Base-by-base conservation (phyloP, 2,113 vertebrate genomes). In the Pionites leucogaster region DNA sequence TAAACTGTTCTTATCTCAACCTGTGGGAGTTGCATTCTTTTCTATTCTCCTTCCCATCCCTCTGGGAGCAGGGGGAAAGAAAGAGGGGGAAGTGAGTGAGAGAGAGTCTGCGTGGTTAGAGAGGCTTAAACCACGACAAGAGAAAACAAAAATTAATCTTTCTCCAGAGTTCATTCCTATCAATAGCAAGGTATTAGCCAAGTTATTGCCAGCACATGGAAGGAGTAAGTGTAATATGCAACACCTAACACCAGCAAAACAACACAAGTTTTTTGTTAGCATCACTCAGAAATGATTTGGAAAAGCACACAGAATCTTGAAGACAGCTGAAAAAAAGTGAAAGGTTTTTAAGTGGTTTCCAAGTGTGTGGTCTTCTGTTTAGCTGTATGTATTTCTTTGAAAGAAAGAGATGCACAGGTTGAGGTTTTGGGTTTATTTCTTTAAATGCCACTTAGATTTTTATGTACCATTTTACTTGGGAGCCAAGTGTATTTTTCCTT, bases 71-170 rank as follows among this genome's bases (percentile, higher is more conserved):
- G n/a, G n/a, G n/a, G n/a, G n/a, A n/a, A n/a, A n/a, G n/a, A n/a
- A n/a, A n/a, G n/a, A n/a, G n/a, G n/a, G n/a, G n/a, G n/a, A n/a
- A n/a, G n/a, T n/a, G n/a, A n/a, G n/a, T n/a, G n/a, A n/a, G n/a
- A n/a, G n/a, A n/a, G n/a, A n/a, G n/a, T n/a, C n/a, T n/a, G n/a
- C n/a, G n/a, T n/a, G n/a, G n/a, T n/a, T n/a, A n/a, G n/a, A n/a
- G n/a, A n/a, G n/a, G n/a, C n/a, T n/a, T n/a, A n/a, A n/a, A n/a
- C n/a, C n/a, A n/a, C n/a, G n/a, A n/a, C n/a, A n/a, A n/a, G n/a
- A n/a, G n/a, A 86, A 84, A 41, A 75, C 49, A 80, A 62, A 85
- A 77, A 88, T 86, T 41, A 93, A 77, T 92, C 71, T 88, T 63
- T 86, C 68, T 72, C 60, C 42, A 60, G 69, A 84, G 65, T 67